phyloP scores from a whole-genome alignment of 2,113 vertebrate species.

The Brienomyrus brachyistius region DNA sequence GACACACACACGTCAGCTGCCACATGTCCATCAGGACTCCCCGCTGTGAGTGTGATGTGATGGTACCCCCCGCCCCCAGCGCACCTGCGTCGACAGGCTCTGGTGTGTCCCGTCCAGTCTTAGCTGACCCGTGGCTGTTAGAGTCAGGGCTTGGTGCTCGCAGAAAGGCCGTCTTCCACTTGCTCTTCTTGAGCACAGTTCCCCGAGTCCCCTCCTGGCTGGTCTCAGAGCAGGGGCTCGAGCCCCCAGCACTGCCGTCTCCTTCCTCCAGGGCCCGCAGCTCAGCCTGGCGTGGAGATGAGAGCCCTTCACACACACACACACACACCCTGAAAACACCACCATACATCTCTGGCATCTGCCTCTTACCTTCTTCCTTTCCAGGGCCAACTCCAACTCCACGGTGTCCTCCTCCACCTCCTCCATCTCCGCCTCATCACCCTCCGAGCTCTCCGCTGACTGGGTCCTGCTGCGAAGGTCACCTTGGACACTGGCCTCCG shows the following conservation, averaged over 20 bases:
- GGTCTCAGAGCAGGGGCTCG: constrained; percentile 82
- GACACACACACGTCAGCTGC: not conserved
- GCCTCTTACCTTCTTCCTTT: constrained; percentile 80
- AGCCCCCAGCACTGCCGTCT: constrained; percentile 79
- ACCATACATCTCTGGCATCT: not conserved
- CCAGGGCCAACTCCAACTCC: constrained; percentile 85
- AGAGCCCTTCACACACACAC: not conserved
- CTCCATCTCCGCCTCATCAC: constrained; percentile 70
- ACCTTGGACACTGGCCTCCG: constrained; percentile 62
- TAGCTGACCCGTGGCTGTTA: constrained; percentile 71
- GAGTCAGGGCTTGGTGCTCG: constrained; percentile 78
- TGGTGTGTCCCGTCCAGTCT: constrained; percentile 62
- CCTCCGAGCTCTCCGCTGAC: constrained; percentile 55
- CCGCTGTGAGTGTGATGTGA: not conserved
- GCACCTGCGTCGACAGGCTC: constrained; percentile 66
- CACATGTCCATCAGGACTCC: no score
- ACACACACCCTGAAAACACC: not conserved
- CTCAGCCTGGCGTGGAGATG: constrained; percentile 69
- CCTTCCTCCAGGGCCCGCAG: constrained; percentile 92
- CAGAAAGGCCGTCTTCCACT: constrained; percentile 85
- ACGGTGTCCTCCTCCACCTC: constrained; percentile 84
- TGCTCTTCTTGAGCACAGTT: constrained; percentile 62
- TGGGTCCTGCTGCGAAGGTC: constrained; percentile 70
- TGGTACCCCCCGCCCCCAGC: not conserved
- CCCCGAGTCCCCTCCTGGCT: constrained; percentile 75